Percentiles rank a stretch among this genome's conserved stretches.
Conservation (phyloP, 2,797 vertebrate species). For the Aeoliscus strigatus region DNA sequence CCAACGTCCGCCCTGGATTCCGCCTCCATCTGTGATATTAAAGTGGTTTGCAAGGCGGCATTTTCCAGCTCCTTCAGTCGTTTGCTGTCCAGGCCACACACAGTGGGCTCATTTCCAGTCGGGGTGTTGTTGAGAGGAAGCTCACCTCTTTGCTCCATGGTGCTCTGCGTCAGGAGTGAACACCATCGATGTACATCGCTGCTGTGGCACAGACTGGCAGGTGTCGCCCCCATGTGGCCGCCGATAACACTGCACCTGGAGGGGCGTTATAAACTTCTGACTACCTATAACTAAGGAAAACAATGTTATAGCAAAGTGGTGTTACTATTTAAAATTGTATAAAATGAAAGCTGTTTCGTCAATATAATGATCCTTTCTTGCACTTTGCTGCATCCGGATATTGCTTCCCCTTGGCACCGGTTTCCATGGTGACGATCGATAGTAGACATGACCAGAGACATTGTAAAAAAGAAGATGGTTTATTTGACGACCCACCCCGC, state of each 20-base stretch:
- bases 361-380: no score
- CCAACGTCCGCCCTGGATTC: constrained; percentile 43
- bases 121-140: constrained; percentile 35
- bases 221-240: constrained; percentile 38
- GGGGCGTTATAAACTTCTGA: no score
- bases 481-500: no score
- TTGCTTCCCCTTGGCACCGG: background rate
- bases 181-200: constrained; percentile 8
- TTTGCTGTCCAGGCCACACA: constrained; percentile 61
- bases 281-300: no score
- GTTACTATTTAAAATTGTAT: no score
- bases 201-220: background rate
- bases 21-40: constrained; percentile 67
- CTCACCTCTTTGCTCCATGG: constrained; percentile 66
- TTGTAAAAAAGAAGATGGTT: no score
- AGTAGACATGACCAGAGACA: background rate
- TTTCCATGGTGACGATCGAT: constrained; percentile 46
- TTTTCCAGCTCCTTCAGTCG: constrained; percentile 74
- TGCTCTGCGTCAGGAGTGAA: constrained; percentile 53
- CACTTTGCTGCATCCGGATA: no score
- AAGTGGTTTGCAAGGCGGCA: constrained; percentile 67
- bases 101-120: constrained; percentile 37
- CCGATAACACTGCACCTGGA: background rate
- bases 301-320: no score
- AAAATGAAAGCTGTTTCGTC: no score